Base-by-base conservation (phyloP, 1,140 invertebrate species). In the Cheumatopsyche charites region DNA sequence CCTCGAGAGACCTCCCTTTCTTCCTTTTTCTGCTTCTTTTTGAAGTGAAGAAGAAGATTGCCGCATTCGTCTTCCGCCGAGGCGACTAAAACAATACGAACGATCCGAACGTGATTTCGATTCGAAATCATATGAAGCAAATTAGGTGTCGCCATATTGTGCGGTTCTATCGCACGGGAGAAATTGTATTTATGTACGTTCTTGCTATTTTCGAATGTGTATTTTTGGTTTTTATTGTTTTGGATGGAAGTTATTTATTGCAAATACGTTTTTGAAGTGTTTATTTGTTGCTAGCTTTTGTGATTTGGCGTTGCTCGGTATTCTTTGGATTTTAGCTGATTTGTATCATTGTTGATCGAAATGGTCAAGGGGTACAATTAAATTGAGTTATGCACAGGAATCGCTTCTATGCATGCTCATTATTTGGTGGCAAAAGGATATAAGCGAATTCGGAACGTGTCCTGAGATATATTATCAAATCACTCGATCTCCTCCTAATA, bases 1-100 rank as follows among this genome's bases (percentile, higher is more conserved):
- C 15, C 9, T 36, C n/a, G 15, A 23, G 58, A 45, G 69, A 12
- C 49, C 36, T 58, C 66, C 45, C 42, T 63, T 71, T 49, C 29
- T 61, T 47, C 5, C 45, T 42, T n/a, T n/a, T n/a, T n/a, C n/a
- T n/a, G n/a, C 3, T 36, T 36, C 3, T 36, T 9, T 3, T 36
- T 36, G 29, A 4, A 36, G 29, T 3, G 29, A 4, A 36, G 29
- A n/a, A 9, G 29, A 9, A 36, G 71, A 75, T 71, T 75, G 70
- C 52, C 69, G 62, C 73, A 75, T 75, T 63, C 73, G 69, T 75
- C 73, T 75, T 62, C 29, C 9, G 25, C 17, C 61, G 25, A 52
- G 52, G 73, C 55, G 41, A 70, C 73, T 75, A 68, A 72, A 75
- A 75, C 73, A 75, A 74, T 67, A 67, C 73, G 68, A 58, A 42